Conservation (phyloP, 1,140 invertebrate species). For the Planococcus citri region DNA sequence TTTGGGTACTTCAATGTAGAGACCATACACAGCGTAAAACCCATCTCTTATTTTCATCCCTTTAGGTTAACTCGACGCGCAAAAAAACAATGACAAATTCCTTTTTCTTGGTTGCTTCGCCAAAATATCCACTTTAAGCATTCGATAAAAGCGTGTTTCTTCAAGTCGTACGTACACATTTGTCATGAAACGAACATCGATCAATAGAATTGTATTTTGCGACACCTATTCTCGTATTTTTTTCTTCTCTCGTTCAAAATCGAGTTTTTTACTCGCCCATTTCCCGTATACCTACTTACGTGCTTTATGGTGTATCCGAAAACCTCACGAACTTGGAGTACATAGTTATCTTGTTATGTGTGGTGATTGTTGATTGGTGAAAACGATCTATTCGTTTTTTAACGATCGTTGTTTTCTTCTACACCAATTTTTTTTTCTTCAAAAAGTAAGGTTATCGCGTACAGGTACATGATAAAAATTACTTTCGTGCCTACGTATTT, state of each 20-base stretch:
- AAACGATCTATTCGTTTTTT: no score
- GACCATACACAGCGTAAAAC: neutral
- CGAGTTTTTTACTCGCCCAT: no score
- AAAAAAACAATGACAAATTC: constrained; percentile 1
- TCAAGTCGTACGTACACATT: neutral
- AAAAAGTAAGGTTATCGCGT: no score
- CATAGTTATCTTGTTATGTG: no score
- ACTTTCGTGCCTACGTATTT: no score
- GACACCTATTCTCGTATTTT: neutral
- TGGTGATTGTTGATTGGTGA: no score
- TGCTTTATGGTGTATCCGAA: no score
- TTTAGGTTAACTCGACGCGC: neutral
- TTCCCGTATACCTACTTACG: no score
- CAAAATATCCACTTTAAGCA: neutral
- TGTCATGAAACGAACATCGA: neutral
- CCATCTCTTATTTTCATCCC: neutral
- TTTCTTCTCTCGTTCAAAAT: neutral
- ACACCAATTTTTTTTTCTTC: no score
- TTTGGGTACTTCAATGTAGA: neutral
- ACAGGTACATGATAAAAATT: no score
- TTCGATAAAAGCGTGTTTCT: neutral
- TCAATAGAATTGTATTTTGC: neutral
- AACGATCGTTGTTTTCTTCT: no score
- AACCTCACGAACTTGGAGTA: no score
- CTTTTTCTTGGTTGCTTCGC: neutral